A percentile compares a stretch with the other conserved stretches of the same genome.
phyloP scores from a whole-genome alignment of 2,888 invertebrate species.

The Melitaea athalia region DNA sequence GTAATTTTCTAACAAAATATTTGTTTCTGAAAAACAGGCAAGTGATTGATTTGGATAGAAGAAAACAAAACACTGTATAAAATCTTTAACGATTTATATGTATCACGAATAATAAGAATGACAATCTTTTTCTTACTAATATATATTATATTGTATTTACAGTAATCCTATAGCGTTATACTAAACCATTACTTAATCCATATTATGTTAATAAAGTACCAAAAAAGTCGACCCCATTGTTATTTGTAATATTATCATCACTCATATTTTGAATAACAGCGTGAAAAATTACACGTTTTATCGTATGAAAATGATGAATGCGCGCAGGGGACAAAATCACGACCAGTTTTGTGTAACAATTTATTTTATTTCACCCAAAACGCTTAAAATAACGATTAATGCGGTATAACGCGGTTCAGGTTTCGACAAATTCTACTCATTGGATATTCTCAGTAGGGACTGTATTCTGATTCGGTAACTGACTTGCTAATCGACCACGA shows the following conservation, averaged over 20 bases:
- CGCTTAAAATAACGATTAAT: conserved; percentile 35
- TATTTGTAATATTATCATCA: conserved; percentile 45
- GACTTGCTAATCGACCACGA: background rate
- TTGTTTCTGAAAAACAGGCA: no score
- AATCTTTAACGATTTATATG: no score
- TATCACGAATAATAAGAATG: no score
- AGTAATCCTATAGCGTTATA: background rate
- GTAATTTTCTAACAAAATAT: no score
- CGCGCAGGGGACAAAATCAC: conserved; percentile 43
- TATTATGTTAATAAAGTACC: background rate
- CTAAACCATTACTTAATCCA: conserved; percentile 4
- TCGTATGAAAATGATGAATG: conserved; percentile 61
- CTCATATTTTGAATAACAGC: conserved; percentile 54
- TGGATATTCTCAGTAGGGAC: background rate
- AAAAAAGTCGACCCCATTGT: conserved; percentile 23
- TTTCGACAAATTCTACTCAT: background rate
- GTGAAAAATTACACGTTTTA: conserved; percentile 50
- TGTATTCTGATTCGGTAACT: background rate
- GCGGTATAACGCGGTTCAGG: conserved; percentile 13
- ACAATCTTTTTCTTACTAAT: no score
- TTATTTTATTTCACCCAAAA: conserved; percentile 51
- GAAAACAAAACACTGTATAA: no score
- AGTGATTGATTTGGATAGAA: no score
- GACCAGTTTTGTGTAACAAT: conserved; percentile 47
- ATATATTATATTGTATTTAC: no score